phyloP scores from a whole-genome alignment of 2,888 invertebrate species.

The Chaitophorus viminalis region DNA sequence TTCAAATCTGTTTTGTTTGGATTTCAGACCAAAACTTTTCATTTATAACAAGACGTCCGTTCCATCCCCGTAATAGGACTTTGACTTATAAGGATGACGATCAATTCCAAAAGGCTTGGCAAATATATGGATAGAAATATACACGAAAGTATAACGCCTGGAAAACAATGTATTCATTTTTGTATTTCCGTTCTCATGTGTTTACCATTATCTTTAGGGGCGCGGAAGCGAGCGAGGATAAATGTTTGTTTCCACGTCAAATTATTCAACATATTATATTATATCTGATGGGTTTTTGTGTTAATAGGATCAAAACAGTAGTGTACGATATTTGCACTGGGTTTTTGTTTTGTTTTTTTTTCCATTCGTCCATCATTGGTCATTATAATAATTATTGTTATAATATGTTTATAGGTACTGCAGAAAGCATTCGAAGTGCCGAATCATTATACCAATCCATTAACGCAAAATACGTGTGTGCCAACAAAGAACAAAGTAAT shows the following conservation, averaged over 20 bases:
- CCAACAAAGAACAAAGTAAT: too few relatives aligned
- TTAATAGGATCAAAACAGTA: background rate
- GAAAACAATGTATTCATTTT: conserved; percentile 37
- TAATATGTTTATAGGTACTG: too few relatives aligned
- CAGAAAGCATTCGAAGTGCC: background rate
- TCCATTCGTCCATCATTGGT: background rate
- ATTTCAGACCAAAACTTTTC: conserved; percentile 40
- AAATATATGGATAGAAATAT: background rate
- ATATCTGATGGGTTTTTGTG: background rate
- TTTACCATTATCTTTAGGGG: background rate
- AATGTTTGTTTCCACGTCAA: conserved; percentile 27
- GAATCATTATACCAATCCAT: background rate
- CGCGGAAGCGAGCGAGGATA: background rate
- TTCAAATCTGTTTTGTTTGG: conserved; percentile 47
- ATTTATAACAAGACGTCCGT: conserved; percentile 41
- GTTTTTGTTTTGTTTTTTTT: too few relatives aligned
- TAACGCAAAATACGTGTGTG: background rate
- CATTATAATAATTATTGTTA: background rate
- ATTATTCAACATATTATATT: background rate
- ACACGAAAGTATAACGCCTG: background rate
- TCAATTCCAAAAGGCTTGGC: conserved; percentile 39
- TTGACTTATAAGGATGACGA: conserved; percentile 26
- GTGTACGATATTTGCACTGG: too few relatives aligned
- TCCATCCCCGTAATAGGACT: background rate
- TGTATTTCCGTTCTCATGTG: conserved; percentile 25